Base-by-base conservation (phyloP, 2,797 vertebrate genomes). In the Ctenochaetus hawaiiensis region DNA sequence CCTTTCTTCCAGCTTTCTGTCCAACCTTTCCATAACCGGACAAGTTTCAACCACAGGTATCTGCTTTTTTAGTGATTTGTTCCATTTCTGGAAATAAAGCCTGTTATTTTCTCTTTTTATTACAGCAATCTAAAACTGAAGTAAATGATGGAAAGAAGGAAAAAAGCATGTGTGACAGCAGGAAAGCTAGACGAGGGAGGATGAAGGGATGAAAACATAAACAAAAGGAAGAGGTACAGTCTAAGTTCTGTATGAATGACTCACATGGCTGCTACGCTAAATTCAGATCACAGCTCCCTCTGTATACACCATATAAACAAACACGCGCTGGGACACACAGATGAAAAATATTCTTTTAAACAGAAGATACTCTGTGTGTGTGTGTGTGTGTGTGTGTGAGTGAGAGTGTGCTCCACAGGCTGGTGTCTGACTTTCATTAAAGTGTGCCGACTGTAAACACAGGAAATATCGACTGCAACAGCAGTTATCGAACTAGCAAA, bases 371-470 rank as follows among this genome's bases (percentile, higher is more conserved):
- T 17, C 17, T 62, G 20, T 44, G 48, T 59, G 41, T 53, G 47
- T 43, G 58, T 59, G 58, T 41, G 34, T 30, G 23, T 54, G 64
- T 45, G 51, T 23, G 12, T 16, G 54, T 57, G 16, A 18, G 53
- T 53, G 22, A 45, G 11, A 11, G 72, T 59, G 52, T 44, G 62
- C 20, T 84, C 69, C 67, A 75, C 66, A 74, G 49, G 49, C 59
- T 72, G 67, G 51, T 67, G 82, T 82, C 83, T 89, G 91, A 89
- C 83, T 91, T 91, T 86, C 74, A 92, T 93, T 89, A 90, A 86
- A 89, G 79, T 62, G 70, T 64, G 77, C 78, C 78, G 66, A 80
- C 75, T 80, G 85, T 92, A 91, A 93, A 93, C 87, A 91, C 75
- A 83, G 85, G 90, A 92, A 93, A 82, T 84, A 89, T 88, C 47